Base-by-base conservation (phyloP, 2,797 vertebrate genomes). In the Geotrypetes seraphini region DNA sequence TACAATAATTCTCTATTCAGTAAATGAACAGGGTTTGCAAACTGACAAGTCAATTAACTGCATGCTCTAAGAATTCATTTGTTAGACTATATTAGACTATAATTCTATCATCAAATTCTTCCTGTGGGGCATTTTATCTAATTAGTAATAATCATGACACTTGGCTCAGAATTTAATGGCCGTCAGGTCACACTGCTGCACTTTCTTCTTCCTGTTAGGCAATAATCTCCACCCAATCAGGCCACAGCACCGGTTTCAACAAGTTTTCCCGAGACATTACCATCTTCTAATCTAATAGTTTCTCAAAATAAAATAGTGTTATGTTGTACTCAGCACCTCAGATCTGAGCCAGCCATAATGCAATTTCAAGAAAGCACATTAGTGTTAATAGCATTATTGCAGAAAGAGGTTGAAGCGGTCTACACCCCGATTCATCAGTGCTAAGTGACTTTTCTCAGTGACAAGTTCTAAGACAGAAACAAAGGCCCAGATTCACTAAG, bases 41-140 rank as follows among this genome's bases (percentile, higher is more conserved):
- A 66, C 28, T 54, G 53, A 69, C 36, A 62, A 63, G 45, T 43
- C 75, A 78, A 79, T 74, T 78, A n/a, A 68, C 43, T 55, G 39
- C 11, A 30, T 22, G 50, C 36, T 48, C n/a, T 51, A 41, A 43
- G 24, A 68, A 67, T 66, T 50, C 31, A 57, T 72, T 78, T 50
- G 34, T 36, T 40, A 44, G 42, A 39, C 39, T 24, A n/a, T 28
- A 43, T 42, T 65, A 69, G 66, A 69, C 57, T 67, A 47, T 64
- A 67, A 65, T 31, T 63, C 28, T 65, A 47, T 43, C 43, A 65
- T 62, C 36, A 50, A 33, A 54, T 49, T 63, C 47, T 46, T 58
- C 28, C 29, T 19, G 23, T 29, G 15, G 22, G 57, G 36, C 16
- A 16, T 60, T 68, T 56, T 44, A 31, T 40, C 60, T 60, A 61